These are phyloP conservation scores for Prionailurus viverrinus DNA, from an alignment of 2,113 vertebrate species.

Conservation along the genomic window DNA sequence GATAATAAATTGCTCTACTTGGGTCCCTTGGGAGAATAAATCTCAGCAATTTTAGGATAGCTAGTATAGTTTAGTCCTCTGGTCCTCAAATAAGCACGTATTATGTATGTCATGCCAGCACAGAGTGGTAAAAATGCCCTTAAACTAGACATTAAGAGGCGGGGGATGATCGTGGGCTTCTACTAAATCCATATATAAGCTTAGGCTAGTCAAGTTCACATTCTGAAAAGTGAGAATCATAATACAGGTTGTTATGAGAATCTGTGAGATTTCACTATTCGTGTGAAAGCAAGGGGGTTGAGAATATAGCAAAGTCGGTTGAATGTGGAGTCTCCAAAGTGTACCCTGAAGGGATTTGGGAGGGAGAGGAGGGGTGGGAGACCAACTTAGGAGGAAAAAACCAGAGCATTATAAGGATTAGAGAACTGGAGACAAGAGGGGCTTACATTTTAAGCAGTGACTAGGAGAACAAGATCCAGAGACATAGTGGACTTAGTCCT, in stretches of 20 bases:
- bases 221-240: slow-evolving; percentile 13
- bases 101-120: neutral
- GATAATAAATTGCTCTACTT: neutral
- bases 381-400: neutral
- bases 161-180: neutral
- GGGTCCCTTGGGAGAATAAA: neutral
- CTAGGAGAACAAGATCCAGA: neutral
- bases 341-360: neutral
- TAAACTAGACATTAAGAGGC: neutral
- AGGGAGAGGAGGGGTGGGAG: neutral
- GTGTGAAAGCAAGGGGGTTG: neutral
- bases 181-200: neutral
- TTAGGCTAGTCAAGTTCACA: neutral
- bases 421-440: neutral
- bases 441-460: neutral
- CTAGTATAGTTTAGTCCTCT: neutral
- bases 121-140: neutral
- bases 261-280: neutral
- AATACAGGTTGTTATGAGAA: neutral
- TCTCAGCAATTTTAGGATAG: neutral
- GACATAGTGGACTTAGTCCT: neutral
- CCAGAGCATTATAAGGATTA: neutral
- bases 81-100: neutral
- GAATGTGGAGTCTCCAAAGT: neutral
- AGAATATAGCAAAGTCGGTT: neutral